These are phyloP conservation scores for Bombus consobrinus DNA, from an alignment of 1,140 invertebrate genomes.

Conservation along the genomic window DNA sequence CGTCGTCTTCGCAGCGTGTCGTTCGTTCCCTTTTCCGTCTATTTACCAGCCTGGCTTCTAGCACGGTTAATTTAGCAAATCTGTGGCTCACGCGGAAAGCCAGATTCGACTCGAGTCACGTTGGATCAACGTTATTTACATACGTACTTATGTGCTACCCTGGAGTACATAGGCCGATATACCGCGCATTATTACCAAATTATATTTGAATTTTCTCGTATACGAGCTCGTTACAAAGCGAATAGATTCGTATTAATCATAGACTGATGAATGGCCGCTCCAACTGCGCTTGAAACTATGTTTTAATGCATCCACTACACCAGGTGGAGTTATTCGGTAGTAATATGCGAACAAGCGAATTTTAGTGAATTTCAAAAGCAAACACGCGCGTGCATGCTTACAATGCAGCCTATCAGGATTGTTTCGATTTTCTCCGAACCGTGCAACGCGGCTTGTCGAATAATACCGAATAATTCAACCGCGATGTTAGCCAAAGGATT, in stretches of 20 bases:
- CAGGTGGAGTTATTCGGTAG: not conserved
- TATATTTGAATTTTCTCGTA: not conserved
- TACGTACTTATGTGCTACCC: not conserved
- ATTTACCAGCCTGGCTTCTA: not conserved
- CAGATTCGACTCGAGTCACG: too few species aligned
- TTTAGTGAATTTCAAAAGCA: not conserved
- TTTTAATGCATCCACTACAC: not conserved
- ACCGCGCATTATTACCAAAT: conserved; percentile 8
- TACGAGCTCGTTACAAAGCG: not conserved
- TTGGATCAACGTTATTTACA: conserved; percentile 31
- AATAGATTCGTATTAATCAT: not conserved
- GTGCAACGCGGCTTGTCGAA: not conserved
- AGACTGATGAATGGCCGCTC: not conserved
- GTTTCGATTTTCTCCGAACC: not conserved
- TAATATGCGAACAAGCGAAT: not conserved
- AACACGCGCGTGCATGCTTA: not conserved
- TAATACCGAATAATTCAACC: not conserved
- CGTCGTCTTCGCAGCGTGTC: not conserved
- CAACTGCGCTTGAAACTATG: not conserved
- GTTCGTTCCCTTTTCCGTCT: not conserved
- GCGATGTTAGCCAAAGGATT: not conserved
- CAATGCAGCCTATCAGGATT: not conserved
- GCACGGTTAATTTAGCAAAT: not conserved
- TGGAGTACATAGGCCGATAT: not conserved
- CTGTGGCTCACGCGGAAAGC: not conserved